Conservation (phyloP, 2,113 vertebrate species). For the Nyctibius bracteatus region DNA sequence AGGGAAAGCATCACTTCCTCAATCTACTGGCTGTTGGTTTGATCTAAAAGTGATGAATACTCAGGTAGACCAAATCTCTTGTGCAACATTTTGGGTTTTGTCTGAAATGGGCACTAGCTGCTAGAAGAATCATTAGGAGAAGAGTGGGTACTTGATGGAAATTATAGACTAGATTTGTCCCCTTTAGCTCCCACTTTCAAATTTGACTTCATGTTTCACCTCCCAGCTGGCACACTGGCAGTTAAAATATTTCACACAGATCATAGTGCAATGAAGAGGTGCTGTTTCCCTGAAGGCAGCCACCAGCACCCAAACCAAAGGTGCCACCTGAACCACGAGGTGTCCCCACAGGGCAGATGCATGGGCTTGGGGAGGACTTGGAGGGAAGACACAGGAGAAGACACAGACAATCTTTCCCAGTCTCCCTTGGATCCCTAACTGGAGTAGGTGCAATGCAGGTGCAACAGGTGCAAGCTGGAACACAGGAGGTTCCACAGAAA, state of each 20-base stretch:
- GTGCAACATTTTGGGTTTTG: not conserved
- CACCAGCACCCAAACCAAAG: not conserved
- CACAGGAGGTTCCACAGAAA: no score
- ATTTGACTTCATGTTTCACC: not conserved
- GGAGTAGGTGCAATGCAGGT: not conserved
- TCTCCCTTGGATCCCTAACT: not conserved
- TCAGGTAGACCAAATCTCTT: not conserved
- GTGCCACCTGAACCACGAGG: conserved; percentile 56
- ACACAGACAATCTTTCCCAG: not conserved
- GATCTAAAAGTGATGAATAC: not conserved
- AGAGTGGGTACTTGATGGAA: not conserved
- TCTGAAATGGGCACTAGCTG: not conserved
- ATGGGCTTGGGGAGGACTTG: not conserved
- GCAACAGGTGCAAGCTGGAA: not conserved
- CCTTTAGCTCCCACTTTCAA: not conserved
- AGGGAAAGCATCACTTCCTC: not conserved
- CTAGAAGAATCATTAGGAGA: not conserved
- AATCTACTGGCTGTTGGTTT: not conserved
- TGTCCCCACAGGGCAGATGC: conserved; percentile 63
- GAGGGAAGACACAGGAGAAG: not conserved
- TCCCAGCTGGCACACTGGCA: not conserved
- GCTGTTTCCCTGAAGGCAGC: not conserved
- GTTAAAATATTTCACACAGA: not conserved
- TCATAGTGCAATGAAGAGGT: accelerated
- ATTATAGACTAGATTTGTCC: not conserved